Evolutionary conservation across 2,797 vertebrate species (phyloP).

Genomic region (Protosalanx chinensis): DNA sequence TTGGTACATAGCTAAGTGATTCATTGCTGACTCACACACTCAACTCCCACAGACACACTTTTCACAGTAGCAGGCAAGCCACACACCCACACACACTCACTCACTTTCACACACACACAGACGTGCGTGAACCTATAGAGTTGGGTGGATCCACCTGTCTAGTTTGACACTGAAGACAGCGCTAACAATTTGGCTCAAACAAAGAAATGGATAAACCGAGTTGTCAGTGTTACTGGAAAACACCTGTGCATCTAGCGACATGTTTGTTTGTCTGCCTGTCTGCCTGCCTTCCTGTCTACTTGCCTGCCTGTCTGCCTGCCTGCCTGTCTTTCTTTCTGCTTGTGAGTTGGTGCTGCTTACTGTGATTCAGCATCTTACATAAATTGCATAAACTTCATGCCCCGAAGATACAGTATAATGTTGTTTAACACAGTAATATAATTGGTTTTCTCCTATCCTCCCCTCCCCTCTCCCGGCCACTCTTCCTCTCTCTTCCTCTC

Average conservation of each 20-base stretch:
- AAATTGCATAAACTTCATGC: neutral
- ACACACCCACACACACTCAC: constrained; percentile 65
- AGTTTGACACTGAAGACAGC: neutral
- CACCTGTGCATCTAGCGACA: too few species aligned
- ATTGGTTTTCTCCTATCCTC: neutral
- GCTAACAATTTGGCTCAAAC: neutral
- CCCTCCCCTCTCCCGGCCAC: constrained; percentile 6
- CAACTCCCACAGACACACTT: constrained; percentile 76
- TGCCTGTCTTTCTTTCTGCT: too few species aligned
- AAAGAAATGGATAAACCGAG: neutral
- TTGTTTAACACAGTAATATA: neutral
- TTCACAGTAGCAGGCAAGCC: constrained; percentile 70
- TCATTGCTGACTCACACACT: constrained; percentile 77
- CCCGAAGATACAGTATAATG: neutral
- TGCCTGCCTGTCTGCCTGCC: too few species aligned
- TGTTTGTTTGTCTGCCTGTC: too few species aligned
- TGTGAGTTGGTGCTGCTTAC: neutral
- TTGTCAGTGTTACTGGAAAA: too few species aligned
- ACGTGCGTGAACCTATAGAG: neutral
- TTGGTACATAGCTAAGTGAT: constrained; percentile 64
- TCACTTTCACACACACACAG: neutral
- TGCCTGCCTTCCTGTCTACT: too few species aligned
- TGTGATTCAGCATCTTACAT: neutral
- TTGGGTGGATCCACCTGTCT: neutral
- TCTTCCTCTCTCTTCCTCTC: neutral